A percentile compares a stretch with the other conserved stretches of the same genome.
Evolutionary conservation across 2,797 vertebrate genomes (phyloP).

Genomic region (Rhinella marina): DNA sequence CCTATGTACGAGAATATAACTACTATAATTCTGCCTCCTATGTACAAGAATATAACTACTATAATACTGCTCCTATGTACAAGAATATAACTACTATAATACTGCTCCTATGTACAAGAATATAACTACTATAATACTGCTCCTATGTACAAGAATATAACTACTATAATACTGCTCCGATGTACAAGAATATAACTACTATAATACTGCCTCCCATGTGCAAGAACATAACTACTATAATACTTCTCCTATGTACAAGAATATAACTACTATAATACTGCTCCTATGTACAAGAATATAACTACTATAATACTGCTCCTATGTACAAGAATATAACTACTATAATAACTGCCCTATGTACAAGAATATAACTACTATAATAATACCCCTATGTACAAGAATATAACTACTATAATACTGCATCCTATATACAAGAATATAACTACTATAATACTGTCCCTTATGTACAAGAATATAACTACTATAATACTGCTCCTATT

Average conservation of each 20-base stretch:
- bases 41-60: too few relatives aligned
- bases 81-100: too few relatives aligned
- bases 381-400: not conserved
- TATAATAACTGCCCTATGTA: not conserved
- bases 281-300: not conserved
- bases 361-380: slow-evolving; percentile 5
- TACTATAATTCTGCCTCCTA: too few relatives aligned
- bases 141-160: too few relatives aligned
- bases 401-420: slow-evolving; percentile 6
- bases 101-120: not conserved
- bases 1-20: too few relatives aligned
- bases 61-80: too few relatives aligned
- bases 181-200: not conserved
- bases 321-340: not conserved
- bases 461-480: not conserved
- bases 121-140: not conserved
- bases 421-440: not conserved
- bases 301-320: not conserved
- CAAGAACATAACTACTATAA: too few relatives aligned
- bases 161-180: too few relatives aligned
- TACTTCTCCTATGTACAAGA: not conserved
- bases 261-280: not conserved
- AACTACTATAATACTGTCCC: not conserved
- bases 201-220: not conserved
- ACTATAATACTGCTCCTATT: not conserved